Evolutionary conservation across 1,140 invertebrate genomes (phyloP).

Genomic region (Lepidurus apus): DNA sequence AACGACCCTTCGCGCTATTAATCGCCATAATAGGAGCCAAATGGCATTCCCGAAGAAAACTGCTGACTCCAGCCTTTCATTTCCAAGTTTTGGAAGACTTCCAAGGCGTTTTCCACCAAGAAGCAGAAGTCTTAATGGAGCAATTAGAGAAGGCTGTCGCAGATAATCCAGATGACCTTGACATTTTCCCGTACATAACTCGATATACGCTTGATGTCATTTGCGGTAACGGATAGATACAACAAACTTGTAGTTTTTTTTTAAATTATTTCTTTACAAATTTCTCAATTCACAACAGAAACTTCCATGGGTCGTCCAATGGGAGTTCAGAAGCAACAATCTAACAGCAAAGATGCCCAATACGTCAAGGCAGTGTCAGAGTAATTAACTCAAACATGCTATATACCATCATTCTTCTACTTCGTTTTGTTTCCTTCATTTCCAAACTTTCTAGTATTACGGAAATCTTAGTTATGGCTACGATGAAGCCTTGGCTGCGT

Average conservation of each 20-base stretch:
- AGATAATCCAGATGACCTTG: slow-evolving; percentile 59
- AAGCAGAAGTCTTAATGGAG: slow-evolving; percentile 23
- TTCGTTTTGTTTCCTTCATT: neutral
- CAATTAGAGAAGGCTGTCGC: slow-evolving; percentile 4
- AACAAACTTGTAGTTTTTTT: neutral
- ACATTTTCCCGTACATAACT: slow-evolving; percentile 68
- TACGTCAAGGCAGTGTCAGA: slow-evolving; percentile 61
- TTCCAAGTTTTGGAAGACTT: slow-evolving; percentile 60
- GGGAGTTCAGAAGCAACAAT: slow-evolving; percentile 32
- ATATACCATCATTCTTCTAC: neutral
- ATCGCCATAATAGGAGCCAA: slow-evolving; percentile 42
- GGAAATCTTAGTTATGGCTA: slow-evolving; percentile 39
- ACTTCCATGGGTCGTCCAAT: slow-evolving; percentile 36
- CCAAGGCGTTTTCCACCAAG: slow-evolving; percentile 39
- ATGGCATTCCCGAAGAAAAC: slow-evolving; percentile 52
- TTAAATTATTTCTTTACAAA: neutral
- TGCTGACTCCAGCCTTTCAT: slow-evolving; percentile 60
- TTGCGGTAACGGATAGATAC: slow-evolving; percentile 50
- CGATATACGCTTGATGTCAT: slow-evolving; percentile 82
- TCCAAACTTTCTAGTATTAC: slow-evolving; percentile 42
- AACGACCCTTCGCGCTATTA: slow-evolving; percentile 60
- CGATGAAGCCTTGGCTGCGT: slow-evolving; percentile 74
- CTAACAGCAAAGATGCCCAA: slow-evolving; percentile 57
- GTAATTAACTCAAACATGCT: neutral
- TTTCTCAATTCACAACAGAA: slow-evolving; percentile 13